These are phyloP conservation scores for Tachuris rubrigastra DNA, from an alignment of 2,113 vertebrate species.

Conservation along the genomic window DNA sequence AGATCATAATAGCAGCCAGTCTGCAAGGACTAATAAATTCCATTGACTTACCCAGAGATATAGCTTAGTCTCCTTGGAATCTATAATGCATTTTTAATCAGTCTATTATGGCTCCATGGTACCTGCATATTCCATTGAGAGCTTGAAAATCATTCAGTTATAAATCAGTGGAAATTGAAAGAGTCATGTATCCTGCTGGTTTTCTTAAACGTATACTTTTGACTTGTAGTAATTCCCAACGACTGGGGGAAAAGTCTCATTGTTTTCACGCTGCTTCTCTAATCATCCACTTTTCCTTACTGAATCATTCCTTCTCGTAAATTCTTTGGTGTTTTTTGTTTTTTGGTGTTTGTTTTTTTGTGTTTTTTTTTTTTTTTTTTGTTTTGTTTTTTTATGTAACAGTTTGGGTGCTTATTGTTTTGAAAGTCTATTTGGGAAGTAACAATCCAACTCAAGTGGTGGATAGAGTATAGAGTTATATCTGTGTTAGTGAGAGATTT, in stretches of 20 bases:
- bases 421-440: neutral
- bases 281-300: neutral
- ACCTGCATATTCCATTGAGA: neutral
- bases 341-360: neutral
- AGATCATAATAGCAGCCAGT: neutral
- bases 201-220: neutral
- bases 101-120: neutral
- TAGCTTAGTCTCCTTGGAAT: neutral
- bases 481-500: neutral
- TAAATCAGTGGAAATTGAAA: neutral
- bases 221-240: neutral
- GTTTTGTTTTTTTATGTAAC: neutral
- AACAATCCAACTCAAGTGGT: neutral
- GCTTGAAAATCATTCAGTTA: conserved; percentile 5
- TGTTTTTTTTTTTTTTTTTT: neutral
- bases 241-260: neutral
- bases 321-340: neutral
- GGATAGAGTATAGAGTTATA: neutral
- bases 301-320: neutral
- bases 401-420: neutral
- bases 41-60: neutral
- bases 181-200: neutral
- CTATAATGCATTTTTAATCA: neutral
- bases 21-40: conserved; percentile 33
- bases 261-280: neutral